These are phyloP conservation scores for Busseola fusca DNA, from an alignment of 2,888 invertebrate genomes.

Conservation along the genomic window DNA sequence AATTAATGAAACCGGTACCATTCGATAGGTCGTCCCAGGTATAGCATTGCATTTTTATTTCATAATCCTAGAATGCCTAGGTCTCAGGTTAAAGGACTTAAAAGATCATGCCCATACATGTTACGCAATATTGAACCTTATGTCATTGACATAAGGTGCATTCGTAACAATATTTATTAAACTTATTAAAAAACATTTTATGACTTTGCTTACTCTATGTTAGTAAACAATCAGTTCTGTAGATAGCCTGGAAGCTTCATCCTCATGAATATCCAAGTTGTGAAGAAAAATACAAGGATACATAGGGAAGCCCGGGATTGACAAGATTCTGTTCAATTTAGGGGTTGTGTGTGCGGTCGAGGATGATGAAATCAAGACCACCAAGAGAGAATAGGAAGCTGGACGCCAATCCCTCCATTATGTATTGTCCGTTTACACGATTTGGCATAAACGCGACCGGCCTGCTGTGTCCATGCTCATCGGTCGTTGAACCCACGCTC, in stretches of 20 bases:
- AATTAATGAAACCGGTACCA: no score
- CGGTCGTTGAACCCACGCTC: slow-evolving; percentile 98
- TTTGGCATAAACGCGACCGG: slow-evolving; percentile 99
- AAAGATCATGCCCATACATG: no score
- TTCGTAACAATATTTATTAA: slow-evolving; percentile 82
- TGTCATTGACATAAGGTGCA: no score
- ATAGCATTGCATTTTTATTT: no score
- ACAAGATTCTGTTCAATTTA: slow-evolving; percentile 96
- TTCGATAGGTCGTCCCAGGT: no score
- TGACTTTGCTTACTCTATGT: slow-evolving; percentile 58
- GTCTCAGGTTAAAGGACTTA: no score
- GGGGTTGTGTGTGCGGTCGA: slow-evolving; percentile 98
- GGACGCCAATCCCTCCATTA: slow-evolving; percentile 99
- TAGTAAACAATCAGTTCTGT: slow-evolving; percentile 86
- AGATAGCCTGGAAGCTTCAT: slow-evolving; percentile 98
- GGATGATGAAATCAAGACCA: slow-evolving; percentile 98
- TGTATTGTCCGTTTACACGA: slow-evolving; percentile 99
- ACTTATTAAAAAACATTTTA: slow-evolving; percentile 69
- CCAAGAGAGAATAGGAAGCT: slow-evolving; percentile 99
- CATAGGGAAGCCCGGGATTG: slow-evolving; percentile 97
- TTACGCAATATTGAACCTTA: no score
- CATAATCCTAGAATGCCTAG: no score
- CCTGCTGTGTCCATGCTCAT: slow-evolving; percentile 98
- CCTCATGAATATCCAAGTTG: slow-evolving; percentile 99
- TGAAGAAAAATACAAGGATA: slow-evolving; percentile 97